Evolutionary conservation across 92 coral and sea anemone genomes (phyloP).

Genomic region (Parazoanthus atlanticus): DNA sequence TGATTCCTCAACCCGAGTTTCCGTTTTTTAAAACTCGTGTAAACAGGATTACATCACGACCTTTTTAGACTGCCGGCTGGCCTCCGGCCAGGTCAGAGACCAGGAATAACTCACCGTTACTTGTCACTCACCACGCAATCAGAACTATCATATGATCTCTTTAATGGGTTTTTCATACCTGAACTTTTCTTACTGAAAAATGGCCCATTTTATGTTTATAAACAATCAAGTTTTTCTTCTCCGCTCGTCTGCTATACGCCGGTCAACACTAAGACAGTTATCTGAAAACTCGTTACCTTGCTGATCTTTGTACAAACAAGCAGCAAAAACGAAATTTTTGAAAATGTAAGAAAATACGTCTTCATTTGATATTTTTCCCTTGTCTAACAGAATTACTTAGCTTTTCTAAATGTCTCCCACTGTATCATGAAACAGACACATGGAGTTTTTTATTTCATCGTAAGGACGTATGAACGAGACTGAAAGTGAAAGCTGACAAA

Average conservation of each 20-base stretch:
- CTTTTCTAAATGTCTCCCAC: not conserved
- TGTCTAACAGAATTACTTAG: not conserved
- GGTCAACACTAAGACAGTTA: not conserved
- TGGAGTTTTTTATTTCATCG: not conserved
- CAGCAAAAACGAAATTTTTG: not conserved
- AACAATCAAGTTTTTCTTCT: not conserved
- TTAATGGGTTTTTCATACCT: not conserved
- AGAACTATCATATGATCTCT: not conserved
- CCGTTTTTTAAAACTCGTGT: constrained; percentile 7
- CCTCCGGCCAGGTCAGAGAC: not conserved
- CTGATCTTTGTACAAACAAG: not conserved
- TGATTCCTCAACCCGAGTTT: constrained; percentile 15
- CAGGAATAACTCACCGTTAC: constrained; percentile 4
- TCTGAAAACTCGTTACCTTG: not conserved
- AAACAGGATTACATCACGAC: constrained; percentile 17
- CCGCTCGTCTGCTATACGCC: not conserved
- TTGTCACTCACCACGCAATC: not conserved
- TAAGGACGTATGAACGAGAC: not conserved
- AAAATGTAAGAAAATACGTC: not conserved
- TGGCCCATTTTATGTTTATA: not conserved
- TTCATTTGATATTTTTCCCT: not conserved
- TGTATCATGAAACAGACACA: not conserved
- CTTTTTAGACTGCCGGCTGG: constrained; percentile 14
- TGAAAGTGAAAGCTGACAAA: not conserved
- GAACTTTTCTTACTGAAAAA: not conserved